Base-by-base conservation (phyloP, 2,113 vertebrate species). In the Pomatorhinus ruficollis region DNA sequence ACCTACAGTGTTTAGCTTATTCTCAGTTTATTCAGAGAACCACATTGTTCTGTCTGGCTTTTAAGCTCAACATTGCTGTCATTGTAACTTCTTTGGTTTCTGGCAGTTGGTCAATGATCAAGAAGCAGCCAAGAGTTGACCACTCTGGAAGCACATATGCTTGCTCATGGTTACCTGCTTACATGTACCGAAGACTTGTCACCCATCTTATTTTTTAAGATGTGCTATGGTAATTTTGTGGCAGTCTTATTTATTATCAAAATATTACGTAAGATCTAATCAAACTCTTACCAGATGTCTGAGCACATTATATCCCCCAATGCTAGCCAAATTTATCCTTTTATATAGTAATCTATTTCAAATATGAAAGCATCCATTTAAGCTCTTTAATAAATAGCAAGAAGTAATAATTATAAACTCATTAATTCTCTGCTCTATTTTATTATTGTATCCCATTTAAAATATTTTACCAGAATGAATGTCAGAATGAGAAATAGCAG, bases 351-450 rank as follows among this genome's bases (percentile, higher is more conserved):
- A 64, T 68, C 40, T 56, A 71, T 84, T 87, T 89, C 17, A 84
- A 95, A 64, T n/a, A 82, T 30, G 27, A 71, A 89, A 64, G 16
- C 60, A 89, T 52, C 47, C 13, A 76, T 75, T 91, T 87, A 85
- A 91, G 30, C 22, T 88, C 44, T 88, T 91, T 71, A 79, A 90
- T 75, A 85, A 93, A 85, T 39, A 72, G 31, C 37, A 79, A 75
- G n/a, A 87, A 74, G 40, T 53, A 89, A 63, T 84, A 87, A 94
- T 91, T 95, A 94, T 40, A 82, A 91, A 54, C 6, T 35, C 53
- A 79, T 93, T 90, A 47, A 85, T 93, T 93, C 37, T 68, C 23
- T 25, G 31, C 11, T 88, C 54, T 87, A 17, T 74, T 95, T 93
- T 83, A 39, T 72, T 77, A 37, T 45, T 88, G 12, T 31, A 75